phyloP scores from a whole-genome alignment of 2,797 vertebrate species.

The Lycodopsis pacificus region DNA sequence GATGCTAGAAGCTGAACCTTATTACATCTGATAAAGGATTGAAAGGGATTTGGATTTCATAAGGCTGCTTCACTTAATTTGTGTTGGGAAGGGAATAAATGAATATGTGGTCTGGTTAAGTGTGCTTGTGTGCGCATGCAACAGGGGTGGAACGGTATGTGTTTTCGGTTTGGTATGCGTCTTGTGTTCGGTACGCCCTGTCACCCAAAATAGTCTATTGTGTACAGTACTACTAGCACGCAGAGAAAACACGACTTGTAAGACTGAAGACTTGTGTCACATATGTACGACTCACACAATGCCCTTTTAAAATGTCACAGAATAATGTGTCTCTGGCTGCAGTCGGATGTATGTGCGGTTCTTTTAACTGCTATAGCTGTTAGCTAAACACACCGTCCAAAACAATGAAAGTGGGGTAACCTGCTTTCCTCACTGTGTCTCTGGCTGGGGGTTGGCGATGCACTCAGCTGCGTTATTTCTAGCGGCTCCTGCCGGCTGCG shows the following conservation, averaged over 20 bases:
- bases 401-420: not conserved
- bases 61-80: not conserved
- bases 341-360: not conserved
- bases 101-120: conserved; percentile 12
- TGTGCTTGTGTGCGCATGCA: conserved; percentile 13
- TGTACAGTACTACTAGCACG: not conserved
- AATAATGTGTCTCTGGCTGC: not conserved
- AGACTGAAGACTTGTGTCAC: not conserved
- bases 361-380: not conserved
- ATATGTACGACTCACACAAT: not conserved
- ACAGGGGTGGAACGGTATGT: not conserved
- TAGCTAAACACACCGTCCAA: not conserved
- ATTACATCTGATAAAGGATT: not conserved
- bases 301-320: not conserved
- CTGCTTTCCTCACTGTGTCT: not conserved
- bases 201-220: too few species aligned
- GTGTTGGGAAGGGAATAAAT: not conserved
- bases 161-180: not conserved
- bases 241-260: not conserved
- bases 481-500: not conserved
- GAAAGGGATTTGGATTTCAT: not conserved
- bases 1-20: not conserved
- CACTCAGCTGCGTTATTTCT: not conserved
- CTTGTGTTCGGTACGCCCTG: too few species aligned
- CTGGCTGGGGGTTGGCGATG: not conserved